phyloP scores from a whole-genome alignment of 1,140 invertebrate genomes.

The Trichoplusia ni region DNA sequence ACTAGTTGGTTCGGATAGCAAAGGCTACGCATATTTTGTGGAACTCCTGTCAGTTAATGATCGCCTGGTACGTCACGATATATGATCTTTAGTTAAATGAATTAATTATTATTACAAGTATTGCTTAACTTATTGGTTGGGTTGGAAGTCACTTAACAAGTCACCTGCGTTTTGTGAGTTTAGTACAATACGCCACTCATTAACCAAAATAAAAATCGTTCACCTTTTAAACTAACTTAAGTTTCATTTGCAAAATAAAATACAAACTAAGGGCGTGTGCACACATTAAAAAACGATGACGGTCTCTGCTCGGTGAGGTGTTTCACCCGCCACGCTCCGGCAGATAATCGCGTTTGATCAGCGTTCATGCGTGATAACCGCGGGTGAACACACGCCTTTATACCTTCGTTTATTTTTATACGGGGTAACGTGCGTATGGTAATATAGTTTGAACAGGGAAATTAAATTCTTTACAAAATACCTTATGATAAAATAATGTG shows the following conservation, averaged over 20 bases:
- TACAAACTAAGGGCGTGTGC: slow-evolving; percentile 16
- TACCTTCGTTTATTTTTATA: slow-evolving; percentile 44
- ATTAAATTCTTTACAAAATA: slow-evolving; percentile 8
- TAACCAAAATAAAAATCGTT: background rate
- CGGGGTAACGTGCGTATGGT: background rate
- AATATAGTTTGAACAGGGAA: slow-evolving; percentile 18
- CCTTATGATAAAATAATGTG: background rate
- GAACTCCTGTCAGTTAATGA: too few species aligned
- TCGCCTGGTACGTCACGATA: too few species aligned
- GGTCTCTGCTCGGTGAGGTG: slow-evolving; percentile 40
- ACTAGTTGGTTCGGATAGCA: too few species aligned
- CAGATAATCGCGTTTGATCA: slow-evolving; percentile 53
- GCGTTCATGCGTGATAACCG: slow-evolving; percentile 49
- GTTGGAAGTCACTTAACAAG: too few species aligned
- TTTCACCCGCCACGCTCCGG: slow-evolving; percentile 42
- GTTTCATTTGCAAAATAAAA: background rate
- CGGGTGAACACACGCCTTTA: slow-evolving; percentile 37
- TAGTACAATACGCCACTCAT: background rate
- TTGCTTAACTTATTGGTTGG: too few species aligned
- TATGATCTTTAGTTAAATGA: too few species aligned
- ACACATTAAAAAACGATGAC: slow-evolving; percentile 25
- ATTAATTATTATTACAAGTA: too few species aligned
- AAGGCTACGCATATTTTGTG: too few species aligned
- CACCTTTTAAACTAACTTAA: background rate
- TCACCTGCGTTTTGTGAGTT: too few species aligned